Conservation (phyloP, 2,797 vertebrate species). For the Psittacula echo region DNA sequence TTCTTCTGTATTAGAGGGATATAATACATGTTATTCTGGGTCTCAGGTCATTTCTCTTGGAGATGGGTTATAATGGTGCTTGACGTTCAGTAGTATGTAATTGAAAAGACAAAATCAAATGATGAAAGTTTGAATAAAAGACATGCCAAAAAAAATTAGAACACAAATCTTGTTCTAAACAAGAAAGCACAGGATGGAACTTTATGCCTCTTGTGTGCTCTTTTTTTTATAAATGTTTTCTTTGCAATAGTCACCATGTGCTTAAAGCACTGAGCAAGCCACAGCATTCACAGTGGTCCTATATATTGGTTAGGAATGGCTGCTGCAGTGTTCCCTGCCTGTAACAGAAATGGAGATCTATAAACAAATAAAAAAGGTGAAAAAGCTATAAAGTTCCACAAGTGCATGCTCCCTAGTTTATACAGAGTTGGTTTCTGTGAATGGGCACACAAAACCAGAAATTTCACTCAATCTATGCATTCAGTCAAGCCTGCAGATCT, state of each 20-base stretch:
- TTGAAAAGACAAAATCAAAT: constrained; percentile 49
- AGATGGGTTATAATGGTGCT: neutral
- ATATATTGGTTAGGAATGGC: neutral
- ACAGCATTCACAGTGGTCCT: constrained; percentile 28
- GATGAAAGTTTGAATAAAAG: constrained; percentile 61
- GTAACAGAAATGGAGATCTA: neutral
- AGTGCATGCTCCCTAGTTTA: neutral
- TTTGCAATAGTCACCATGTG: constrained; percentile 47
- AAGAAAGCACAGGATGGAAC: constrained; percentile 53
- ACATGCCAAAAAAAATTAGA: constrained; percentile 38
- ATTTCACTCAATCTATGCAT: neutral
- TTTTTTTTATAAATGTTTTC: constrained; percentile 68
- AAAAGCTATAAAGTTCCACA: neutral
- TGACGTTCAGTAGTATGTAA: constrained; percentile 53
- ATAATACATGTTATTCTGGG: constrained; percentile 14
- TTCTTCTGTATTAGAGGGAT: neutral
- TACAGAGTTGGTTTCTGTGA: neutral
- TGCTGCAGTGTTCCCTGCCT: neutral
- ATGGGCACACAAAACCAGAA: neutral
- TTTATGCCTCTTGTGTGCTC: constrained; percentile 57
- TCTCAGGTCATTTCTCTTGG: constrained; percentile 45
- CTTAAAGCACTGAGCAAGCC: constrained; percentile 9
- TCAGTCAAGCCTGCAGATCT: neutral
- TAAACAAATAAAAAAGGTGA: neutral
- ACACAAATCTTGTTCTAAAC: constrained; percentile 63